phyloP scores from a whole-genome alignment of 2,797 vertebrate genomes.

The Champsocephalus esox region DNA sequence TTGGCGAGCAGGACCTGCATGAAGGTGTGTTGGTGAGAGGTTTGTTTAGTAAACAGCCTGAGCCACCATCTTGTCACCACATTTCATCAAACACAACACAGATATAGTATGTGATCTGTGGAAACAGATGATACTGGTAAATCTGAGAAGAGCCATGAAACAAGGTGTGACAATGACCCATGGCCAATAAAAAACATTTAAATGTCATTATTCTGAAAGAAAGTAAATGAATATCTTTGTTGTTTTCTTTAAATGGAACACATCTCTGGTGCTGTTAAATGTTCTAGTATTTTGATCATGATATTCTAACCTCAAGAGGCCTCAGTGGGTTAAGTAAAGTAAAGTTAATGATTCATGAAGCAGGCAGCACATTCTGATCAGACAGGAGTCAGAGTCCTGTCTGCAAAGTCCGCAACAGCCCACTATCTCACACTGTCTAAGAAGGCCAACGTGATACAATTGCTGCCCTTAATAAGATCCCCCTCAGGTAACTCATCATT shows the following conservation, averaged over 20 bases:
- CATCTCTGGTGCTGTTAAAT: neutral
- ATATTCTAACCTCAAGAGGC: slow-evolving; percentile 43
- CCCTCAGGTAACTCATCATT: neutral
- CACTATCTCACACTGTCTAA: slow-evolving; percentile 7
- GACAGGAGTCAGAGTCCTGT: slow-evolving; percentile 39
- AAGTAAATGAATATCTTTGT: neutral
- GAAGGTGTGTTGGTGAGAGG: slow-evolving; percentile 59
- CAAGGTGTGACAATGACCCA: neutral
- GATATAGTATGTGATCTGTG: slow-evolving; percentile 39
- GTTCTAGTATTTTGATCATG: slow-evolving; percentile 10
- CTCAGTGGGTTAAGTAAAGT: slow-evolving; percentile 20
- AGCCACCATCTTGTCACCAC: slow-evolving; percentile 57
- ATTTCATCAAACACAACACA: slow-evolving; percentile 40
- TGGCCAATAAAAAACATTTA: too few species aligned
- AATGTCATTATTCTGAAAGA: too few species aligned
- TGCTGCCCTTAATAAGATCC: neutral
- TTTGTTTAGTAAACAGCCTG: slow-evolving; percentile 67
- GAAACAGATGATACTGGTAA: slow-evolving; percentile 62
- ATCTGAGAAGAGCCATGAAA: slow-evolving; percentile 45
- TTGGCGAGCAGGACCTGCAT: slow-evolving; percentile 96
- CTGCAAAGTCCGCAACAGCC: slow-evolving; percentile 35
- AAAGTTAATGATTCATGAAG: slow-evolving; percentile 79
- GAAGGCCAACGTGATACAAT: slow-evolving; percentile 29
- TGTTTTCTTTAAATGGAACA: neutral
- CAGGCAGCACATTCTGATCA: slow-evolving; percentile 48